Percentiles rank a stretch among this genome's conserved stretches.
Conservation (phyloP, 2,888 invertebrate genomes). For the Antheraea assamensis region DNA sequence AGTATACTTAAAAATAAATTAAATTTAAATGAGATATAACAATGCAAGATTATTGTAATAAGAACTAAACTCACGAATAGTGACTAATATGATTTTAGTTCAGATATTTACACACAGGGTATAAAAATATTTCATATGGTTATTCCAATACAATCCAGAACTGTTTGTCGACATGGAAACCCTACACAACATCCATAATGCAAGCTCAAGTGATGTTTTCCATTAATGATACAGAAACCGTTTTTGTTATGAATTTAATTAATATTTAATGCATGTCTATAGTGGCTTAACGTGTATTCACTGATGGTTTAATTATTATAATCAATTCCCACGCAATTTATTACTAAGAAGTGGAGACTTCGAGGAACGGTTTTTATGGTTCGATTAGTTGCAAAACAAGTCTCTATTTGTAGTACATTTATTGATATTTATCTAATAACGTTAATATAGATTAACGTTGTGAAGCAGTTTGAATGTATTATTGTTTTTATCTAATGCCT, state of each 20-base stretch:
- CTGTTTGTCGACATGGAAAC: conserved; percentile 30
- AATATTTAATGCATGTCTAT: conserved; percentile 68
- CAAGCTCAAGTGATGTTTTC: conserved; percentile 55
- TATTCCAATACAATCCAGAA: neutral
- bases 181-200: conserved; percentile 54
- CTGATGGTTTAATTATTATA: conserved; percentile 65
- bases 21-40: neutral
- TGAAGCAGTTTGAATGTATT: neutral
- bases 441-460: neutral
- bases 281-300: conserved; percentile 56
- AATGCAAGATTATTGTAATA: neutral
- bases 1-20: neutral
- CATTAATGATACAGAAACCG: conserved; percentile 59
- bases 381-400: conserved; percentile 19
- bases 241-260: conserved; percentile 72
- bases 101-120: neutral
- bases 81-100: neutral
- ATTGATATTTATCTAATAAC: neutral
- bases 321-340: conserved; percentile 41
- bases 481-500: too few relatives aligned
- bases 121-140: neutral
- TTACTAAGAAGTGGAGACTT: conserved; percentile 15
- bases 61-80: neutral
- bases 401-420: conserved; percentile 13
- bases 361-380: conserved; percentile 18